A percentile compares a stretch with the other conserved stretches of the same genome.
phyloP scores from a whole-genome alignment of 2,797 vertebrate genomes.

The Bradypodion pumilum region DNA sequence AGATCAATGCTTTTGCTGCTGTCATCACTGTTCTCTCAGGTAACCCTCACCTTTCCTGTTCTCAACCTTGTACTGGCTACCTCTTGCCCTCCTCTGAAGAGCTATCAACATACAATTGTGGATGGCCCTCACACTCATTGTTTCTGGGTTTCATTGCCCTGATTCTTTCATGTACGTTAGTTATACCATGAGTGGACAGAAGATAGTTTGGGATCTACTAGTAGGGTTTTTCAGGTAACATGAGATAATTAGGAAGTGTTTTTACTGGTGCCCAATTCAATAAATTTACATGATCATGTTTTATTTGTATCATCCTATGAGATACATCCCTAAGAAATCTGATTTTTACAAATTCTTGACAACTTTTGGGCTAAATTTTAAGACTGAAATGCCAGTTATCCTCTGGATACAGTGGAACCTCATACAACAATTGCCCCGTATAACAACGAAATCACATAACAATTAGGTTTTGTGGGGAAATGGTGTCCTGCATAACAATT shows the following conservation, averaged over 20 bases:
- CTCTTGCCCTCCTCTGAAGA: conserved; percentile 75
- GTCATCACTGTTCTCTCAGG: conserved; percentile 86
- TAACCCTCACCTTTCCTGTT: conserved; percentile 71
- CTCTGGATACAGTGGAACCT: too few relatives aligned
- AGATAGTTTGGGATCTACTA: not conserved
- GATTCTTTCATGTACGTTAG: not conserved
- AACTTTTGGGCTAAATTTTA: not conserved
- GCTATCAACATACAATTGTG: not conserved
- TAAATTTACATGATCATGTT: not conserved
- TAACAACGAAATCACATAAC: too few relatives aligned
- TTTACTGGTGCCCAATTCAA: not conserved
- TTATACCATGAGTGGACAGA: not conserved
- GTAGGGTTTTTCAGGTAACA: too few relatives aligned
- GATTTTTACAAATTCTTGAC: not conserved
- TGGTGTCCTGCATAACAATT: too few relatives aligned
- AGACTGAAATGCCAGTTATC: not conserved
- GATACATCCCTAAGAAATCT: not conserved
- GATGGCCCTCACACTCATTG: not conserved
- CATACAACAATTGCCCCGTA: too few relatives aligned
- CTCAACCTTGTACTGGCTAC: conserved; percentile 41
- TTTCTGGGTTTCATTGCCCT: not conserved
- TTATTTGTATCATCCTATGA: not conserved
- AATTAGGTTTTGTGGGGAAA: too few relatives aligned
- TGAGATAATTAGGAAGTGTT: not conserved
- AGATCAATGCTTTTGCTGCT: conserved; percentile 86